Base-by-base conservation (phyloP, 2,888 invertebrate genomes). In the Teleogryllus oceanicus region DNA sequence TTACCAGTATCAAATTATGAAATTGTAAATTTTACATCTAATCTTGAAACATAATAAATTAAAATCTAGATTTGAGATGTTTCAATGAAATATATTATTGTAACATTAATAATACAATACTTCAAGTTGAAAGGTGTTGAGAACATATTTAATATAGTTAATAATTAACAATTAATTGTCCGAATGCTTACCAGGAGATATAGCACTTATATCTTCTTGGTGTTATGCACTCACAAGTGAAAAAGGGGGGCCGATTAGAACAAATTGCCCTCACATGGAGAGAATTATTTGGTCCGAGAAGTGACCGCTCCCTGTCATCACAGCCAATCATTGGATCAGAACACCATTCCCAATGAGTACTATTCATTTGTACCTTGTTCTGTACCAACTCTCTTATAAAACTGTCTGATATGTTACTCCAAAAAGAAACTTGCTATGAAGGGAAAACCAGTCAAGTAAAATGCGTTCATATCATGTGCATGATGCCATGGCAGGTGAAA, bases 241-340 rank as follows among this genome's bases (percentile, higher is more conserved):
- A 62, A 62, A n/a, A 62, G n/a, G 62, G 62, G 62, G 62, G 62
- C 62, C 8, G n/a, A 62, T 62, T 13, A 62, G n/a, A 62, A 62
- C 62, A 62, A 62, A 13, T n/a, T 62, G 62, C n/a, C n/a, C 62
- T 62, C 62, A 62, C 16, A 16, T 13, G n/a, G 62, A 62, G 62
- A 62, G 62, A 62, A 62, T 62, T 18, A 62, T 18, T 62, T 62
- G 62, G 62, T 62, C 62, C 62, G 13, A 62, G 62, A 62, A 62
- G n/a, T 62, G 62, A 62, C 62, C 62, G n/a, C 62, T 13, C 62
- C 62, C 62, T 62, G 62, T 62, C 62, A 62, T 62, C 62, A 62
- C 62, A 62, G 62, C 62, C 62, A 62, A 62, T 62, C 62, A 62
- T 62, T 62, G 62, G 62, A 62, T 62, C 62, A 62, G 62, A 62